Evolutionary conservation across 2,888 invertebrate genomes (phyloP), one percentile per base, ranked within the genome.

Genomic region (Cephus nigrinus): DNA sequence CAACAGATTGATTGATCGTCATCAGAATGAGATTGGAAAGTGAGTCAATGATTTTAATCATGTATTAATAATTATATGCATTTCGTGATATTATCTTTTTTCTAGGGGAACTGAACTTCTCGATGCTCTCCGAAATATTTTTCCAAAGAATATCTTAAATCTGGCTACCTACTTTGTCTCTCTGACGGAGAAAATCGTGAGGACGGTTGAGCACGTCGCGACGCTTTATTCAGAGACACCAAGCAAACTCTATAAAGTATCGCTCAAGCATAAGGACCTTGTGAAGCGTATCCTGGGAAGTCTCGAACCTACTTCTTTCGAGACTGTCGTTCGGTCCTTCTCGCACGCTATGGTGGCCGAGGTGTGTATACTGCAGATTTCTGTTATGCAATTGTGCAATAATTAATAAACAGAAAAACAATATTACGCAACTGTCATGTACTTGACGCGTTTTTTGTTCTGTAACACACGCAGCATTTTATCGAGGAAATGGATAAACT

Each of bases 51-150:
- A 33, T n/a, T 55, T 32, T 33, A 34, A 23, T 55, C 32, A 4
- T 9, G 15, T 32, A 36, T 77, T 23, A 68, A 78, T 34, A 55
- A 23, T 0, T 55, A 30, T 73, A 75, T 73, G 36, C 34, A 12
- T 30, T 73, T 55, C 23, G 23, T 55, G 23, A 23, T 15, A 9
- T 55, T 9, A 55, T 55, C 1, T 32, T 80, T 69, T 74, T 90
- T 79, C 82, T 86, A 85, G 92, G 87, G 77, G 89, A 77, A 80
- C 84, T 80, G 82, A 90, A 83, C 77, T 88, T 32, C 79, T 88
- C 30, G 87, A 88, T 74, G 86, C 83, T 1, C 78, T 90, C 2
- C 82, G 79, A 75, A 72, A 83, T 12, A 83, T 87, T 31, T 85
- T 90, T 68, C 84, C 87, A 0, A 82, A 82, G 0, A 86, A 86